Evolutionary conservation across 2,113 vertebrate species (phyloP), one percentile per base, ranked within the genome.

Genomic region (Struthidea cinerea): DNA sequence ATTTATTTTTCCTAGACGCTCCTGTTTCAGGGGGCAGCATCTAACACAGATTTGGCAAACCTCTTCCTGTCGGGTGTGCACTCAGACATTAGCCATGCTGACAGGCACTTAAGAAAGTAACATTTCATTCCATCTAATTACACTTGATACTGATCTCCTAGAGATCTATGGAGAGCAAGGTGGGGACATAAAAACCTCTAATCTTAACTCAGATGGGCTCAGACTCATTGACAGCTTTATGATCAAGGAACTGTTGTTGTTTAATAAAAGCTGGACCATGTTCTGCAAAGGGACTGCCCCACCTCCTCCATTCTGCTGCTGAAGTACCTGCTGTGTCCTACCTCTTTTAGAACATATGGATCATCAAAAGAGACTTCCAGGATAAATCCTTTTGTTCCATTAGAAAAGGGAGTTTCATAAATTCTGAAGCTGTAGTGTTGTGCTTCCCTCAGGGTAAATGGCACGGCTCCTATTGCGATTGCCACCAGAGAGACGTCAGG

Each of bases 341-440:
- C 98, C 95, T 67, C 96, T 77, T 97, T 97, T 42, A 92, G 63
- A 22, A 99, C 96, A 1, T 92, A 94, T 0, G 70, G 94, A 87
- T 98, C 98, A 55, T 82, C 96, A 92, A 99, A 98, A 90, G 98
- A 97, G 55, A 98, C 96, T 92, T 98, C 84, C 24, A 99, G 91
- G 12, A 80, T 87, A 87, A 98, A 98, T 55, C 89, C 92, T 93
- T 98, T 98, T 0, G 93, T 97, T 90, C 96, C 85, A 24, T 98
- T 97, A 24, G 95, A 87, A 50, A 97, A 96, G 16, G 16, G n/a
- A 73, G 92, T 97, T 95, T 98, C 98, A 76, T 97, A 92, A 83
- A 98, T 69, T 9, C 95, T 97, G 83, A 98, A 97, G 39, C 98
- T 94, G 16, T 94, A 96, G 39, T 56, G 44, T 24, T 56, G 95